phyloP scores from a whole-genome alignment of 1,140 invertebrate species.

The Zaprionus africanus region DNA sequence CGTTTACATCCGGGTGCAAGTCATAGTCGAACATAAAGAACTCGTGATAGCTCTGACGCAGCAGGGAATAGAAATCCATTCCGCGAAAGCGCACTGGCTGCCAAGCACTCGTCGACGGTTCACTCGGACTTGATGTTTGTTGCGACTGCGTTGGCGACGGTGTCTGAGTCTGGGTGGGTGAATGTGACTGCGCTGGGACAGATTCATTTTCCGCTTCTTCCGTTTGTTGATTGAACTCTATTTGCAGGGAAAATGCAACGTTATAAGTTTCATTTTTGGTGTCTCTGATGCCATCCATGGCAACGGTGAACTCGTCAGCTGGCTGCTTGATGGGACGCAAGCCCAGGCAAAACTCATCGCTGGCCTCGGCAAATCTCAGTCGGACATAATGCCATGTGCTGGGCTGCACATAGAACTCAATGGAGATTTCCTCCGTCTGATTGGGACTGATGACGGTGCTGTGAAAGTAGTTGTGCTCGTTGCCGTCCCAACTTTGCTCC shows the following conservation, averaged over 20 bases:
- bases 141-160: constrained; percentile 6
- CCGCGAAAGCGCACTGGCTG: constrained; percentile 54
- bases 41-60: constrained; percentile 88
- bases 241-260: constrained; percentile 59
- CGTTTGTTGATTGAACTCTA: constrained; percentile 48
- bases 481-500: constrained; percentile 20
- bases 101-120: constrained; percentile 54
- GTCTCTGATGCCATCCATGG: constrained; percentile 9
- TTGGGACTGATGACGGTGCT: constrained; percentile 64
- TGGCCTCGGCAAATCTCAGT: constrained; percentile 71
- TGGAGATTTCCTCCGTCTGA: constrained; percentile 69
- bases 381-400: constrained; percentile 87
- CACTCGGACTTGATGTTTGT: background rate
- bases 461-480: constrained; percentile 64
- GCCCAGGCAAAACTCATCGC: constrained; percentile 30
- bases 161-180: too few relatives aligned
- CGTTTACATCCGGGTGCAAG: constrained; percentile 86
- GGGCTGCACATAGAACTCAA: constrained; percentile 86
- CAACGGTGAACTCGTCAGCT: background rate
- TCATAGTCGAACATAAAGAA: constrained; percentile 91
- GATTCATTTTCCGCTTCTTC: constrained; percentile 5
- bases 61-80: constrained; percentile 85
- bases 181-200: background rate
- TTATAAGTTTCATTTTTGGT: constrained; percentile 1
- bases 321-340: background rate